Conservation (phyloP, 2,797 vertebrate genomes). For the Arnoldichthys spilopterus region DNA sequence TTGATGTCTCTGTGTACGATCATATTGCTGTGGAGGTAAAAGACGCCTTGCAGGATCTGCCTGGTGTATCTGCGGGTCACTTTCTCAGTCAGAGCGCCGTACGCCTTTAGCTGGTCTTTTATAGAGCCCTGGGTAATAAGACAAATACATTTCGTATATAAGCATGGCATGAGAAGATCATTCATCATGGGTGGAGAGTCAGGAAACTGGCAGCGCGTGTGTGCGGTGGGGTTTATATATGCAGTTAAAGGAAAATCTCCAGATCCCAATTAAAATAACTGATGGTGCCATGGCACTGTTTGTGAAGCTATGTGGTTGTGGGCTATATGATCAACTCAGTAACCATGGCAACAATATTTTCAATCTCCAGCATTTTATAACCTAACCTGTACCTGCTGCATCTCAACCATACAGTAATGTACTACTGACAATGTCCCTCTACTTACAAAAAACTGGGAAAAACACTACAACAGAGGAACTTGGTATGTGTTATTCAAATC, state of each 20-base stretch:
- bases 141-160: constrained; percentile 11
- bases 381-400: not conserved
- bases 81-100: constrained; percentile 91
- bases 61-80: constrained; percentile 90
- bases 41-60: constrained; percentile 92
- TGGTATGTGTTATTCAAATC: no score
- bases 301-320: not conserved
- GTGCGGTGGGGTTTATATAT: not conserved
- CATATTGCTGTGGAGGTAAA: constrained; percentile 94
- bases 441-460: no score
- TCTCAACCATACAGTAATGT: not conserved
- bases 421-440: no score
- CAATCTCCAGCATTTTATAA: not conserved
- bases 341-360: not conserved
- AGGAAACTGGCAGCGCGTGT: not conserved
- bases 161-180: not conserved
- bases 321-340: not conserved
- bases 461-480: no score
- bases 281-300: not conserved
- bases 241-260: not conserved
- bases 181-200: constrained; percentile 5
- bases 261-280: not conserved
- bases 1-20: constrained; percentile 95
- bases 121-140: constrained; percentile 75
- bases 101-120: constrained; percentile 89